Percentiles rank a stretch among this genome's conserved stretches.
Conservation (phyloP, 2,888 invertebrate species). For the Tetrapedia diversipes region DNA sequence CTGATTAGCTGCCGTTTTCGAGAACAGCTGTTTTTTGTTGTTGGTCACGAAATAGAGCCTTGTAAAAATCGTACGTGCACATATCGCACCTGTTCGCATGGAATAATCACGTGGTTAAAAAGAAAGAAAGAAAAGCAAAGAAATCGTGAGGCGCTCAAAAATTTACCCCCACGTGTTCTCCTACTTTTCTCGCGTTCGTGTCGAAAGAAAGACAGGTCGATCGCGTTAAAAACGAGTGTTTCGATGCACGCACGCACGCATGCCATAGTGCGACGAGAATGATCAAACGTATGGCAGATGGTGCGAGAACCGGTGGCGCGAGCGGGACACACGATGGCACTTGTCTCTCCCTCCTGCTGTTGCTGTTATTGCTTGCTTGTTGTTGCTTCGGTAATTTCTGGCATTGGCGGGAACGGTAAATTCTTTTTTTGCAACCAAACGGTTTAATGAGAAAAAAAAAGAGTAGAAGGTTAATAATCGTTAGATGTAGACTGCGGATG, state of each 20-base stretch:
- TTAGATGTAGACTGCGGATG: too few relatives aligned
- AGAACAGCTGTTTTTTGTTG: not conserved
- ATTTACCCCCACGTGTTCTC: slow-evolving; percentile 23
- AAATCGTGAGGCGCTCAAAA: slow-evolving; percentile 22
- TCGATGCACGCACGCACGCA: slow-evolving; percentile 40
- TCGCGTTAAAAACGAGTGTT: slow-evolving; percentile 55
- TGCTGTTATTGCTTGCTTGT: slow-evolving; percentile 50
- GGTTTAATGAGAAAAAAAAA: not conserved
- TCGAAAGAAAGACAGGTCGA: slow-evolving; percentile 49
- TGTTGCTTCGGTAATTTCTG: slow-evolving; percentile 37
- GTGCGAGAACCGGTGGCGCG: slow-evolving; percentile 36
- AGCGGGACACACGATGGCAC: slow-evolving; percentile 54
- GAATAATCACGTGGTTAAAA: slow-evolving; percentile 23
- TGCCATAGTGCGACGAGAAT: slow-evolving; percentile 42
- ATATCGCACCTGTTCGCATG: slow-evolving; percentile 27
- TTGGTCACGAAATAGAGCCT: slow-evolving; percentile 1
- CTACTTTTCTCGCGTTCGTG: slow-evolving; percentile 52
- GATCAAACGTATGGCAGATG: slow-evolving; percentile 63
- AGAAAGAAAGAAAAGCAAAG: not conserved
- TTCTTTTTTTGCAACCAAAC: too few relatives aligned
- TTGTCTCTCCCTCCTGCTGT: slow-evolving; percentile 71
- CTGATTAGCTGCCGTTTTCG: slow-evolving; percentile 21
- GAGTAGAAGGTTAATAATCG: too few relatives aligned
- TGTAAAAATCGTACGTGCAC: slow-evolving; percentile 27
- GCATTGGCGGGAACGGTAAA: slow-evolving; percentile 4